Evolutionary conservation across 2,113 vertebrate species (phyloP).

Genomic region (Poeciliopsis prolifica): DNA sequence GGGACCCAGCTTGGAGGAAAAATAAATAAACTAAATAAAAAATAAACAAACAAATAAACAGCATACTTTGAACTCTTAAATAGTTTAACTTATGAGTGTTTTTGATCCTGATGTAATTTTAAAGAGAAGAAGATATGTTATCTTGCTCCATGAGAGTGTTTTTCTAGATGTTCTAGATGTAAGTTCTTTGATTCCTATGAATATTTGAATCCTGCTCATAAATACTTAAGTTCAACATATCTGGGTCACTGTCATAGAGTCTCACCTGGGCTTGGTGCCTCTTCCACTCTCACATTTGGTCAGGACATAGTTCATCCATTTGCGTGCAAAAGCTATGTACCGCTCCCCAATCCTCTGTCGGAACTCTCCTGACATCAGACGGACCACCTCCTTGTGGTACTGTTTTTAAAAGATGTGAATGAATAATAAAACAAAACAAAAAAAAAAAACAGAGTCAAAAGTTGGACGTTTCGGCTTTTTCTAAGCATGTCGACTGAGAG

Average conservation of each 20-base stretch:
- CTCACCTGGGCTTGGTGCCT: constrained; percentile 96
- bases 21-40: background rate
- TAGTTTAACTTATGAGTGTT: background rate
- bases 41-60: too few species aligned
- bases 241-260: background rate
- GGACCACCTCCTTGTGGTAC: constrained; percentile 99
- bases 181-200: too few species aligned
- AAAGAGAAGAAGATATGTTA: too few species aligned
- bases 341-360: constrained; percentile 95
- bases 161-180: too few species aligned
- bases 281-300: constrained; percentile 98
- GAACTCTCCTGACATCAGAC: constrained; percentile 97
- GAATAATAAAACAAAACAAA: background rate
- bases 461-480: background rate
- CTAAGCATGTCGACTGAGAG: background rate
- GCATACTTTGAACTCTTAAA: background rate
- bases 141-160: too few species aligned
- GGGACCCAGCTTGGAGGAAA: background rate
- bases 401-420: constrained; percentile 58
- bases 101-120: background rate
- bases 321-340: constrained; percentile 95
- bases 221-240: too few species aligned
- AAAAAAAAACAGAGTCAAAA: background rate
- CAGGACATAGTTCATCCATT: constrained; percentile 99
- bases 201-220: too few species aligned